These are phyloP conservation scores for Syngnathoides biaculeatus DNA, from an alignment of 2,113 vertebrate species.

Conservation along the genomic window DNA sequence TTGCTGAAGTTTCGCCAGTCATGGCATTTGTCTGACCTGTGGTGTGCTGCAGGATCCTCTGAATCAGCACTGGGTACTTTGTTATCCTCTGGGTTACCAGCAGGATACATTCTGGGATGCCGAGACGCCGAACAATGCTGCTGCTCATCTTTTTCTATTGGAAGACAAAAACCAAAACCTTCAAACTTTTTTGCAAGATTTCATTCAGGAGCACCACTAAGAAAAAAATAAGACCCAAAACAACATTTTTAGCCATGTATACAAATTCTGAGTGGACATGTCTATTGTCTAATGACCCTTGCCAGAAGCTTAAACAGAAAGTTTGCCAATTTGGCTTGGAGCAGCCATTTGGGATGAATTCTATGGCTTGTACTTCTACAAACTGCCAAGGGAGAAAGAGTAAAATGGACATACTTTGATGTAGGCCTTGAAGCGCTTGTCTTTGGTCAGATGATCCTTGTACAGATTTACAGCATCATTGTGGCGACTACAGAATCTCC, in stretches of 20 bases:
- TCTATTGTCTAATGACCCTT: too few species aligned
- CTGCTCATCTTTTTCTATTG: conserved; percentile 95
- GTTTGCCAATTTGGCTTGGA: background rate
- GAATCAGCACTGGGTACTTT: conserved; percentile 92
- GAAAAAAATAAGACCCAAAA: too few species aligned
- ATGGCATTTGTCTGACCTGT: conserved; percentile 73
- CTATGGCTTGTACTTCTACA: background rate
- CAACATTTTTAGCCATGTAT: too few species aligned
- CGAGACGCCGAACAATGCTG: conserved; percentile 85
- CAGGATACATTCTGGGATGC: conserved; percentile 94
- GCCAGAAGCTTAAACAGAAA: background rate
- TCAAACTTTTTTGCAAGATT: background rate
- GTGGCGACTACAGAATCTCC: conserved; percentile 93
- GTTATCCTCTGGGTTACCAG: conserved; percentile 96
- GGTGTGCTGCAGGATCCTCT: conserved; percentile 89
- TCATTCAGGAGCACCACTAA: too few species aligned
- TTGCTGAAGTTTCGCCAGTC: background rate
- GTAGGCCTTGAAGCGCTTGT: conserved; percentile 93
- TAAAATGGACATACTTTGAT: conserved; percentile 78
- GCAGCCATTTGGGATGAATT: background rate
- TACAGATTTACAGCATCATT: conserved; percentile 91
- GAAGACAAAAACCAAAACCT: conserved; percentile 13
- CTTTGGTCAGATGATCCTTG: conserved; percentile 88
- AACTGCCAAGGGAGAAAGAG: background rate
- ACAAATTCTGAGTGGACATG: too few species aligned